phyloP scores from a whole-genome alignment of 2,888 invertebrate species.

The Acleris laterana region DNA sequence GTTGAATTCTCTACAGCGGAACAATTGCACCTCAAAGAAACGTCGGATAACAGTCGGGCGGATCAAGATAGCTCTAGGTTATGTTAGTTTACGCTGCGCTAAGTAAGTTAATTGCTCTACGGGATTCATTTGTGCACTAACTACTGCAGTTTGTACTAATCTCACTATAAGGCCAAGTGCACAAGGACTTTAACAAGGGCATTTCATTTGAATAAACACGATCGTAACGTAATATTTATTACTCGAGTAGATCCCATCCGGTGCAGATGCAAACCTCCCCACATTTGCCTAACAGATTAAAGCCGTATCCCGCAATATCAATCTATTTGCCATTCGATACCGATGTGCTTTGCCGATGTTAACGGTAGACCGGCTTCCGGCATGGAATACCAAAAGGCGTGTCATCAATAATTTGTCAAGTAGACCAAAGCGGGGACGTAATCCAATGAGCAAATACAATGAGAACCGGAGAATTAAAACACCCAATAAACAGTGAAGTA shows the following conservation, averaged over 20 bases:
- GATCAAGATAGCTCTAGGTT: constrained; percentile 27
- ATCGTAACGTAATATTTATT: too few relatives aligned
- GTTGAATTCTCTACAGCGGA: neutral
- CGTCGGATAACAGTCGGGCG: constrained; percentile 9
- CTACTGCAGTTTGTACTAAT: constrained; percentile 5
- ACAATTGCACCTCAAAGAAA: constrained; percentile 1
- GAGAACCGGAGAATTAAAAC: constrained; percentile 48
- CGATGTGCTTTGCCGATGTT: constrained; percentile 69
- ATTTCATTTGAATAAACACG: neutral
- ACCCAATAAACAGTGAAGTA: constrained; percentile 41
- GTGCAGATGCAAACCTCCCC: too few relatives aligned
- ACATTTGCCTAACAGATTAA: too few relatives aligned
- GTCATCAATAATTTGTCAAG: constrained; percentile 73
- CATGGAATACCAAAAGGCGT: constrained; percentile 68
- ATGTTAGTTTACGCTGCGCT: constrained; percentile 25
- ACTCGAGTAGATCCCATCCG: too few relatives aligned
- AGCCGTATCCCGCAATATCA: neutral
- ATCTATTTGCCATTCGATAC: constrained; percentile 47
- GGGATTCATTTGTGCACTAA: constrained; percentile 9
- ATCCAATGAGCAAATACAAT: constrained; percentile 44
- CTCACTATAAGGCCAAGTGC: neutral
- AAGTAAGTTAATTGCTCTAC: constrained; percentile 26
- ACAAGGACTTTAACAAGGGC: neutral
- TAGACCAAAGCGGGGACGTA: constrained; percentile 48
- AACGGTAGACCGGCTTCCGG: constrained; percentile 77